Evolutionary conservation across 92 coral and sea anemone species (phyloP).

Genomic region (Zoanthus sansibaricus): DNA sequence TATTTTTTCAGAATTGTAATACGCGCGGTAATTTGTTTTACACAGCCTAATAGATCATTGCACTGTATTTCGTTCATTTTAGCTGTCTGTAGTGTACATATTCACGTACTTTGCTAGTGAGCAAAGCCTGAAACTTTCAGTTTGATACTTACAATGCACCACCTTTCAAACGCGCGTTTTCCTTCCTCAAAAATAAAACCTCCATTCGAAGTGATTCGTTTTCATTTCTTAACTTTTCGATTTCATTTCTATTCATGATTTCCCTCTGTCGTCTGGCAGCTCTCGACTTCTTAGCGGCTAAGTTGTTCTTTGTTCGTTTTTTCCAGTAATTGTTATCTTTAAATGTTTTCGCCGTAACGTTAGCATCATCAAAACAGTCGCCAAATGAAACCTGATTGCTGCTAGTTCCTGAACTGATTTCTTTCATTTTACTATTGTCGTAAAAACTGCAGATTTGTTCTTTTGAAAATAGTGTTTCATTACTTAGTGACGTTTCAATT

Average conservation of each 20-base stretch:
- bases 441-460: background rate
- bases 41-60: no score
- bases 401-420: background rate
- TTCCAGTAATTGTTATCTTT: slow-evolving; percentile 34
- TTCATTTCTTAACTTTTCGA: slow-evolving; percentile 7
- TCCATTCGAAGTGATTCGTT: slow-evolving; percentile 17
- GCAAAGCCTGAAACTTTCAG: no score
- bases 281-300: slow-evolving; percentile 28
- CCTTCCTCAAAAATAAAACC: slow-evolving; percentile 12
- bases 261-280: slow-evolving; percentile 36
- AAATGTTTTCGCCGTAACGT: background rate
- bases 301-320: slow-evolving; percentile 18
- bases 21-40: no score
- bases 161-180: slow-evolving; percentile 38
- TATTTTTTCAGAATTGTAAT: no score
- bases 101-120: no score
- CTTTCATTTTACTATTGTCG: background rate
- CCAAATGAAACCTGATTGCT: background rate
- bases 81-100: no score
- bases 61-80: no score
- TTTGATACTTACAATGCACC: background rate
- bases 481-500: background rate
- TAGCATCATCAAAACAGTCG: background rate
- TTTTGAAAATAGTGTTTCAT: background rate
- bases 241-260: background rate